A percentile compares a stretch with the other conserved stretches of the same genome.
Evolutionary conservation across 35 echinoderm and acorn worm species (phyloP).

Genomic region (Eucidaris tribuloides): DNA sequence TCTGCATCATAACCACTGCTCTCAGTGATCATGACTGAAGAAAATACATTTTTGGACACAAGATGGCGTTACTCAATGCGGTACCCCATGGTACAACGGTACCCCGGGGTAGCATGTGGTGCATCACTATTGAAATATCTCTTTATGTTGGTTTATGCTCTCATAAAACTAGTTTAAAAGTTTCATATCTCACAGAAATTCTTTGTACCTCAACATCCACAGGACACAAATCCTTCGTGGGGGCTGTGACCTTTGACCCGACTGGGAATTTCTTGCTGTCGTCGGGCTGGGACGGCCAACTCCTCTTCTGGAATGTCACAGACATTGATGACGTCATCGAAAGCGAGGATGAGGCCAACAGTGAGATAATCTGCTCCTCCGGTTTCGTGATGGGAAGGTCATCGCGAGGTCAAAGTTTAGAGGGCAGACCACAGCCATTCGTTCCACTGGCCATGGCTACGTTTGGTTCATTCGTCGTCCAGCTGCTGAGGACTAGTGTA

Average conservation of each 20-base stretch:
- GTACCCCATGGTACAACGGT: too few relatives aligned
- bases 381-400: slow-evolving; percentile 68
- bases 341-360: slow-evolving; percentile 22
- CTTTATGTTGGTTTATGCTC: too few relatives aligned
- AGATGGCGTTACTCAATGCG: too few relatives aligned
- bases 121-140: too few relatives aligned
- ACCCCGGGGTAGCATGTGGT: too few relatives aligned
- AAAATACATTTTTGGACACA: too few relatives aligned
- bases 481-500: slow-evolving; percentile 13
- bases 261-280: slow-evolving; percentile 50
- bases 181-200: too few relatives aligned
- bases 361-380: slow-evolving; percentile 50
- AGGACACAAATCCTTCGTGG: slow-evolving; percentile 82
- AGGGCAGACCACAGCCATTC: slow-evolving; percentile 17
- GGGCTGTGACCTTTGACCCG: slow-evolving; percentile 66
- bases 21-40: too few relatives aligned
- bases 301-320: slow-evolving; percentile 63
- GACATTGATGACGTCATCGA: slow-evolving; percentile 79
- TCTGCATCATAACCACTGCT: too few relatives aligned
- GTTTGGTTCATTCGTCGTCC: not conserved
- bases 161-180: too few relatives aligned
- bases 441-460: slow-evolving; percentile 13
- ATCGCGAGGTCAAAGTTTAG: not conserved
- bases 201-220: too few relatives aligned
- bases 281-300: slow-evolving; percentile 71